phyloP scores from a whole-genome alignment of 1,140 invertebrate species.

The Metaphire vulgaris region DNA sequence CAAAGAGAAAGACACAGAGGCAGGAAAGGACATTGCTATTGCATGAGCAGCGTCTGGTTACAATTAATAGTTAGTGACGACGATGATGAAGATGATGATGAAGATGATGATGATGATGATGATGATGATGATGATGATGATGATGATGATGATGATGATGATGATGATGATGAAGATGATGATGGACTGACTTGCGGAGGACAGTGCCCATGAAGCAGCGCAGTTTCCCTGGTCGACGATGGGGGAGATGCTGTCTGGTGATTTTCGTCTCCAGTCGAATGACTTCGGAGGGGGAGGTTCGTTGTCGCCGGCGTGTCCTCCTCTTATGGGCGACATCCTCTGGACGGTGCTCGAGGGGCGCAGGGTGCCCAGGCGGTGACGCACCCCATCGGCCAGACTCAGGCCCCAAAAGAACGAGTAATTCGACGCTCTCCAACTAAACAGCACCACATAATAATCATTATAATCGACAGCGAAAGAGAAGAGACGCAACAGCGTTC shows the following conservation, averaged over 20 bases:
- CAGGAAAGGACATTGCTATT: too few relatives aligned
- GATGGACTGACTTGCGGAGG: slow-evolving; percentile 60
- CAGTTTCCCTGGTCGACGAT: slow-evolving; percentile 84
- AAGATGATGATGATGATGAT: neutral
- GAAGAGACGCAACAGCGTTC: too few relatives aligned
- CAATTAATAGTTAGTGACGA: too few relatives aligned
- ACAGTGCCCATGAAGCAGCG: slow-evolving; percentile 84
- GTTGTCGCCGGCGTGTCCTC: slow-evolving; percentile 24
- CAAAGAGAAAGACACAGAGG: too few relatives aligned
- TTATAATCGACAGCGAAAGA: too few relatives aligned
- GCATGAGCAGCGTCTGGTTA: too few relatives aligned
- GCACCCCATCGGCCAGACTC: slow-evolving; percentile 71
- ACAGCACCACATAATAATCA: too few relatives aligned
- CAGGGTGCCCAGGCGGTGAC: slow-evolving; percentile 64
- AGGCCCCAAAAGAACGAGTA: slow-evolving; percentile 75
- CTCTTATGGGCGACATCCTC: slow-evolving; percentile 54
- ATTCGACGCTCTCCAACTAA: slow-evolving; percentile 70
- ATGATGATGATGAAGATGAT: slow-evolving; percentile 1
- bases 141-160: slow-evolving; percentile 8
- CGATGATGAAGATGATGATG: neutral
- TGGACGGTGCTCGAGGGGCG: slow-evolving; percentile 42
- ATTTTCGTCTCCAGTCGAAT: slow-evolving; percentile 70
- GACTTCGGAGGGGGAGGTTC: slow-evolving; percentile 47
- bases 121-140: neutral
- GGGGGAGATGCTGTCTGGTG: slow-evolving; percentile 65